Conservation (phyloP, 2,888 invertebrate species). For the Cybosia mesomella region DNA sequence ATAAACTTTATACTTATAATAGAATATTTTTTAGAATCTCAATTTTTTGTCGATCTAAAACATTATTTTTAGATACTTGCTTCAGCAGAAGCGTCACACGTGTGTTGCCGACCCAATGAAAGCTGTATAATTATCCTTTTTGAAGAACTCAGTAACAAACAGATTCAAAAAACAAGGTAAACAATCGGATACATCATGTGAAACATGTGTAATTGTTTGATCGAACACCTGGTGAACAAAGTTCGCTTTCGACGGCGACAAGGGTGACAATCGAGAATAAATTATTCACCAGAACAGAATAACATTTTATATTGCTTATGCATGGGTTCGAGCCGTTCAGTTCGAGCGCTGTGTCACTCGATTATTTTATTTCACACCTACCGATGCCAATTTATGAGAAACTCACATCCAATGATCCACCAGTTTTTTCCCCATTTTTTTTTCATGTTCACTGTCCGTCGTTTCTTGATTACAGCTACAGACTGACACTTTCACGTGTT, state of each 20-base stretch:
- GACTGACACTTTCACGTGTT: conserved; percentile 23
- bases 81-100: not conserved
- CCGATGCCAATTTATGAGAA: conserved; percentile 65
- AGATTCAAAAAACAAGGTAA: conserved; percentile 20
- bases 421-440: conserved; percentile 55
- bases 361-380: conserved; percentile 65
- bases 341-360: conserved; percentile 65
- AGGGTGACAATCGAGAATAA: conserved; percentile 74
- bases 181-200: conserved; percentile 51
- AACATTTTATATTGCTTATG: conserved; percentile 77
- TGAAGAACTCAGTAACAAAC: not conserved
- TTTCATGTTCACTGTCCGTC: conserved; percentile 45
- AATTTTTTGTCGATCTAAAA: too few relatives aligned
- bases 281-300: conserved; percentile 77
- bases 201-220: conserved; percentile 66
- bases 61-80: too few relatives aligned
- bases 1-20: too few relatives aligned
- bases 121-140: too few relatives aligned
- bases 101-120: too few relatives aligned
- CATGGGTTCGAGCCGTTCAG: conserved; percentile 66
- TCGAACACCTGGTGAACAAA: conserved; percentile 69
- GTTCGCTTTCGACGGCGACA: conserved; percentile 55
- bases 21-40: too few relatives aligned
- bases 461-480: conserved; percentile 42
- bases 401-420: conserved; percentile 48